Percentiles rank a stretch among this genome's conserved stretches.
phyloP scores from a whole-genome alignment of 2,113 vertebrate species.

The Chunga burmeisteri region DNA sequence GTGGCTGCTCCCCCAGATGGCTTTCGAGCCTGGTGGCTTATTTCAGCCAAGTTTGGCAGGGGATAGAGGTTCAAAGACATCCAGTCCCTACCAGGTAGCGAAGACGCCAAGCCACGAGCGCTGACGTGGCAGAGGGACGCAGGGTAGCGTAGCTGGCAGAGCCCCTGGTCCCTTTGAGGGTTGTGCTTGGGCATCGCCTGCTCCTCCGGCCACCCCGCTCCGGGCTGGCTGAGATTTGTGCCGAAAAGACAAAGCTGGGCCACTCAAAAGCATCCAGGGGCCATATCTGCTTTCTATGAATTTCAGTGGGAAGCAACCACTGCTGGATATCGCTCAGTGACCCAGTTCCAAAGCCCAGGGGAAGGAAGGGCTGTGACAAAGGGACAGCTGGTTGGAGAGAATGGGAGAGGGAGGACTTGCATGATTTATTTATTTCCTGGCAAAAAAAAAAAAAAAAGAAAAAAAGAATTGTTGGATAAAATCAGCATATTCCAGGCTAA shows the following conservation, averaged over 20 bases:
- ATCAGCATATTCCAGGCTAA: neutral
- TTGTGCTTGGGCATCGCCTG: neutral
- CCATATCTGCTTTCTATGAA: slow-evolving; percentile 31
- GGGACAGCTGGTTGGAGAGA: neutral
- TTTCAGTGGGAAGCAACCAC: neutral
- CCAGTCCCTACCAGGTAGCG: neutral
- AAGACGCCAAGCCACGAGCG: neutral
- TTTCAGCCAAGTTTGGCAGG: neutral
- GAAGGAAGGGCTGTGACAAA: neutral
- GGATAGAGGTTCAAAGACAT: neutral
- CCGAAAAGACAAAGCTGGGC: neutral
- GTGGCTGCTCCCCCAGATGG: neutral
- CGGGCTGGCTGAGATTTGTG: neutral
- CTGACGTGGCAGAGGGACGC: neutral
- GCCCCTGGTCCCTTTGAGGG: neutral
- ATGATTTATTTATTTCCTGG: neutral
- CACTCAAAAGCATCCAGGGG: neutral
- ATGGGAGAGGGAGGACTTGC: neutral
- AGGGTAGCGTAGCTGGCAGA: neutral
- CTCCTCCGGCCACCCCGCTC: neutral
- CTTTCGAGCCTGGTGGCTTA: neutral
- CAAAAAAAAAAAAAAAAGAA: neutral
- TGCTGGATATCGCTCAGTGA: neutral
- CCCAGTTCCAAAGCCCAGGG: slow-evolving; percentile 27
- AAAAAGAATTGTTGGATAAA: neutral